Evolutionary conservation across 1,140 invertebrate species (phyloP), one percentile per base, ranked within the genome.

Genomic region (Glomeris maerens): DNA sequence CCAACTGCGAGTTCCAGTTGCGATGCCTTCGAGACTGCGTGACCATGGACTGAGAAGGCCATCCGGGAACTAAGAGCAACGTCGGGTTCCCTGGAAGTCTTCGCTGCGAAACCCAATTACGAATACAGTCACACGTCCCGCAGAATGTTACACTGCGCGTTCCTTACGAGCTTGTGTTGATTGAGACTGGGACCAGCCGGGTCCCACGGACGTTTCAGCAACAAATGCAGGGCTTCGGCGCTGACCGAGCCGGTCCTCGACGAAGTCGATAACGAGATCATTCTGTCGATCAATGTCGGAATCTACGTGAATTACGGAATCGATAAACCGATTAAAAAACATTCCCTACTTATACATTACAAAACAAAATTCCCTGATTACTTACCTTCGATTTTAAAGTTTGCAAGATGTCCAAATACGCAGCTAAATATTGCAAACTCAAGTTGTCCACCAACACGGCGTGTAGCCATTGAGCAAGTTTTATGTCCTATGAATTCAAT

Each of bases 171-270:
- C 67, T 75, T 78, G 47, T 72, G 70, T 23, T 71, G 65, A 46
- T 70, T 70, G n/a, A 79, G 61, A 31, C 64, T 63, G 26, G 69
- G 62, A 2, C 66, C 59, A 7, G 80, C 67, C 7, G 84, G 84
- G 64, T 88, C 83, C 84, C 84, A 88, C 1, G 78, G 74, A 49
- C 78, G 71, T 62, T 85, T 85, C 46, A 87, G 61, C 2, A 87
- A 60, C 1, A 78, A 71, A 27, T 72, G 72, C 3, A 84, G 60
- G 2, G 75, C 75, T 65, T 85, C 74, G 63, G 69, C 66, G 54
- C 60, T 61, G 72, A 70, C 13, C 66, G 71, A 56, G 63, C 72
- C 45, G n/a, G n/a, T n/a, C n/a, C n/a, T n/a, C n/a, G n/a, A n/a
- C n/a, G n/a, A n/a, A n/a, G n/a, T n/a, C n/a, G n/a, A n/a, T n/a